Evolutionary conservation across 23 tunicate species (phyloP), one percentile per base, ranked within the genome.

Genomic region (Aplidium turbinatum): DNA sequence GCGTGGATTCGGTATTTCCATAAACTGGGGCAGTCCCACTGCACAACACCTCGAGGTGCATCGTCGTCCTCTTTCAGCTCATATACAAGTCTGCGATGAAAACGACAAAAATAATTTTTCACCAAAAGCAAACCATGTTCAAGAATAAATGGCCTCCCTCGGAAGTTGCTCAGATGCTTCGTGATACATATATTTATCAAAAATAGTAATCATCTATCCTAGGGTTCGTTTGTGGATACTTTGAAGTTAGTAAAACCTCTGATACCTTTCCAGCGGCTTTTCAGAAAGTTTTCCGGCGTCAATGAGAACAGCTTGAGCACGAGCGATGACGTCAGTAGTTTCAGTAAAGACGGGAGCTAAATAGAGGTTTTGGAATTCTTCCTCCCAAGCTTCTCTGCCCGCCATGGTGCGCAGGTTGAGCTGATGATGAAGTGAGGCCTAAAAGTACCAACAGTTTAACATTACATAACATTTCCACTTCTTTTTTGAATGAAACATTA

Each of bases 1-100:
- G 70, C 54, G 33, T 80, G 69, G 20, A 70, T 33, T 36, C 51
- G 57, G 70, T 80, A 80, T 57, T 80, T 68, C 85, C 85, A 80
- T 31, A 69, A 47, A 28, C 32, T 22, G 7, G 77, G 69, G 28
- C 21, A 20, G 42, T 69, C 52, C 85, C 85, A 80, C 0, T 35
- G 29, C 5, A 80, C 69, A 1, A 39, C 18, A 1, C 69, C 85
- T 31, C 24, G 52, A 1, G 57, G 51, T 18, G 57, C 2, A 1
- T 27, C 45, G 1, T 55, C 77, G 21, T 54, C 77, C 38, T 58
- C 38, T 38, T 69, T 80, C 42, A 13, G 36, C 29, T 80, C 85
- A 80, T 69, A 78, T 23, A 78, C 84, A 30, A 78, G 40, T n/a
- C 84, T 78, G 29, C 3, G 6, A 22, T 21, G 31, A 47, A 62